These are phyloP conservation scores for Parochlus steinenii DNA, from an alignment of 2,888 invertebrate species.

Conservation along the genomic window DNA sequence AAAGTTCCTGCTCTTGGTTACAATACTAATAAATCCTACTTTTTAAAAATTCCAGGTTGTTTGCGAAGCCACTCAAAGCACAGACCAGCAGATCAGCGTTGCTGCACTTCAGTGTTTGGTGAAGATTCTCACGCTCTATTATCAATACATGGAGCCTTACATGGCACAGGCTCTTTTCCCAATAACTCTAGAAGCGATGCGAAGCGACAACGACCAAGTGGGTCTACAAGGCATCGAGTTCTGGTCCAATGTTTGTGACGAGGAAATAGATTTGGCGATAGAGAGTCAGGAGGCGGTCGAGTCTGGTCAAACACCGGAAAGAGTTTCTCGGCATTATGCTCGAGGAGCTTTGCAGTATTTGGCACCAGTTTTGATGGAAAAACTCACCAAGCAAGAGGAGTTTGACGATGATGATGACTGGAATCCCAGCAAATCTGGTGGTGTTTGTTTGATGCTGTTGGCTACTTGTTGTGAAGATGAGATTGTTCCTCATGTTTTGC, in stretches of 20 bases:
- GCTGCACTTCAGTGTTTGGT: conserved; percentile 95
- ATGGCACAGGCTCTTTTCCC: conserved; percentile 97
- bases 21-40: too few species aligned
- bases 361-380: conserved; percentile 84
- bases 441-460: conserved; percentile 94
- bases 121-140: conserved; percentile 95
- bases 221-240: conserved; percentile 98
- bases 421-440: conserved; percentile 98
- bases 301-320: conserved; percentile 78
- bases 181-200: conserved; percentile 97
- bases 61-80: conserved; percentile 94
- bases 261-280: conserved; percentile 90
- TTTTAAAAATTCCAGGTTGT: too few species aligned
- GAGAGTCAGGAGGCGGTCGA: conserved; percentile 91
- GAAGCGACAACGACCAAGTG: conserved; percentile 88
- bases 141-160: conserved; percentile 97
- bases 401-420: conserved; percentile 97
- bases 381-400: conserved; percentile 92
- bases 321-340: conserved; percentile 93
- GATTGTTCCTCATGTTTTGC: conserved; percentile 87
- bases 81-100: conserved; percentile 81
- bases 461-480: conserved; percentile 96
- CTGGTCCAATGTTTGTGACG: conserved; percentile 99
- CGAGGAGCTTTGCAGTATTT: conserved; percentile 91
- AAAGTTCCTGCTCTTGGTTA: too few species aligned